Conservation (phyloP, 2,888 invertebrate species). For the Nephrotoma appendiculata region DNA sequence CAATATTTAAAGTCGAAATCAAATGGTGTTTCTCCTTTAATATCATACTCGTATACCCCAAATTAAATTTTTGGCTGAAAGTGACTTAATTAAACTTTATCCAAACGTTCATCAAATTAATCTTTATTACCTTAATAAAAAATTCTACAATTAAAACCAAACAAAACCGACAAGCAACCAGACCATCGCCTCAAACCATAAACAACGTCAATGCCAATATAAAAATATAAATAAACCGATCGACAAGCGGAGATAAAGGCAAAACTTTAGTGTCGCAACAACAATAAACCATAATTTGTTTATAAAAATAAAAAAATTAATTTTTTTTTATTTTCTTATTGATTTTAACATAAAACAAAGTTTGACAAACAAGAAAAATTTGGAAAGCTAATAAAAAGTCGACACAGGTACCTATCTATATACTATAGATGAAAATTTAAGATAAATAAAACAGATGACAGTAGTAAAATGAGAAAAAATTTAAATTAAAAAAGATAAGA, state of each 20-base stretch:
- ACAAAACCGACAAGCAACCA: not conserved
- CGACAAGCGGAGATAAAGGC: not conserved
- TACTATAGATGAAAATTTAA: not conserved
- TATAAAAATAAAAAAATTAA: not conserved
- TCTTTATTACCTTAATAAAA: not conserved
- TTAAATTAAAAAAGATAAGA: not conserved
- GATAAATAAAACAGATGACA: not conserved
- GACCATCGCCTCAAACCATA: not conserved
- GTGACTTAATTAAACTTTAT: not conserved
- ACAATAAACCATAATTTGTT: not conserved
- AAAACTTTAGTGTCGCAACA: not conserved
- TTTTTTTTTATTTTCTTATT: not conserved
- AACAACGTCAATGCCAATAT: not conserved
- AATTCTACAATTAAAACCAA: not conserved
- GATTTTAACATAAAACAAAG: not conserved
- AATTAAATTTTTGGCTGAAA: not conserved
- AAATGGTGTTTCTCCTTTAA: no score
- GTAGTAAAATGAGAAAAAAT: not conserved
- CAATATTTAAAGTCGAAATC: no score
- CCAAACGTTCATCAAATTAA: not conserved
- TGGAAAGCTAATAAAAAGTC: not conserved
- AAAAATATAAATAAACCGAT: not conserved
- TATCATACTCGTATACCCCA: not conserved
- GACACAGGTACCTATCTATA: not conserved
- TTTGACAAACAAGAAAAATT: not conserved